Percentiles rank a stretch among this genome's conserved stretches.
These are phyloP conservation scores for Gisinianus flammeolus DNA, from an alignment of 2,888 invertebrate genomes.

Conservation along the genomic window DNA sequence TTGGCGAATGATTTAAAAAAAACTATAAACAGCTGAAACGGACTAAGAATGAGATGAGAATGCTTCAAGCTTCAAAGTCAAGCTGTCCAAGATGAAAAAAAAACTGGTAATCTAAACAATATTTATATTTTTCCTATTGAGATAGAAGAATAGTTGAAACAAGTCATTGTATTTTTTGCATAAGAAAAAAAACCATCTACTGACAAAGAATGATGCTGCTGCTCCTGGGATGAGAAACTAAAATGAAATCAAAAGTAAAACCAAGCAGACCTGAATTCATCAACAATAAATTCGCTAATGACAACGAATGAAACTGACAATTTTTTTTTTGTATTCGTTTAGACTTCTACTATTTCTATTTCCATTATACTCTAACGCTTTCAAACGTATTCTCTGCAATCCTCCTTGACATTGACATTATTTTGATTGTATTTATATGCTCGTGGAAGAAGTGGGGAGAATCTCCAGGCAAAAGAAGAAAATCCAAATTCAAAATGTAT, in stretches of 20 bases:
- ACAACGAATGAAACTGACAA: neutral
- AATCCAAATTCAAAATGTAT: neutral
- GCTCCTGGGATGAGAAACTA: neutral
- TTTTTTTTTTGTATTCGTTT: neutral
- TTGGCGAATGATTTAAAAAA: no score
- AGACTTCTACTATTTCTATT: neutral
- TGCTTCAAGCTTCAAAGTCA: no score
- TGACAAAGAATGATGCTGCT: no score
- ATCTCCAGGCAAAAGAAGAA: neutral
- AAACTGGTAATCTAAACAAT: no score
- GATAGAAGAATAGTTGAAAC: no score
- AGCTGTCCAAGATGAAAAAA: no score
- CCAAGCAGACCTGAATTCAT: neutral
- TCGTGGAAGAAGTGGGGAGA: neutral
- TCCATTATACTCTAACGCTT: no score
- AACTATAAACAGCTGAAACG: no score
- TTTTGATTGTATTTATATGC: neutral
- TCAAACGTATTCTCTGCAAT: neutral
- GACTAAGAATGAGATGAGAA: no score
- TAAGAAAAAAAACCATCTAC: no score
- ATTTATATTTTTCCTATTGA: no score
- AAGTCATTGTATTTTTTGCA: no score
- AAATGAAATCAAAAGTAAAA: neutral
- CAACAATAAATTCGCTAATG: neutral
- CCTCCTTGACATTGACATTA: constrained; percentile 11